Evolutionary conservation across 37 sponge, comb jelly and placozoan genomes (phyloP), one percentile per base, ranked within the genome.

Genomic region (Beroe ovata): DNA sequence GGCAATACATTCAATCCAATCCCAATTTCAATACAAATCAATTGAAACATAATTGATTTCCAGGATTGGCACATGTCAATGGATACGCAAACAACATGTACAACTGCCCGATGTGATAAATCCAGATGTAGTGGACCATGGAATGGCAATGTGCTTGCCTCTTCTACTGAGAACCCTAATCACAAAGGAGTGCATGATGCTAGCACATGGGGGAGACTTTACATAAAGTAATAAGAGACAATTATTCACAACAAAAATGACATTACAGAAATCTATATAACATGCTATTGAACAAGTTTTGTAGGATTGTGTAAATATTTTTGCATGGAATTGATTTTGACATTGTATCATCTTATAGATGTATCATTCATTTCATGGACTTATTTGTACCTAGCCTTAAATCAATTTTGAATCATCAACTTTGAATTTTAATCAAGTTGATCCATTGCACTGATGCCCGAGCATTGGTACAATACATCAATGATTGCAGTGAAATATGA

Each of bases 1-100:
- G 59, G 59, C 11, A 18, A 58, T 19, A 19, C 59, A 58, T 58
- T 58, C 11, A 18, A 18, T 58, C 11, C 11, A 18, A 19, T 58
- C 18, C 59, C 59, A 58, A 19, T 58, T 18, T 58, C 18, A 18
- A 18, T n/a, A 58, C 16, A 58, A 58, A 18, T 58, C 59, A 19
- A 11, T 19, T 58, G 59, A 47, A 47, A 47, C 54, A 16, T 47
- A 11, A 47, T 47, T 47, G 6, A 6, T 47, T 16, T 35, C 8
- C 71, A 77, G 84, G 84, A 77, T 36, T 77, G 84, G 84, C 84
- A 77, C 84, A 77, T 77, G 84, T 77, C 84, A 8, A 42, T 77
- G 26, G 33, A 77, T 41, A 26, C 26, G 0, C 3, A 11, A 0
- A 42, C 41, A 14, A 77, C 84, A 3, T 77, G 84, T 19, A 77